Percentiles rank a stretch among this genome's conserved stretches.
Conservation (phyloP, 1,140 invertebrate species). For the Zaprionus ornatus region DNA sequence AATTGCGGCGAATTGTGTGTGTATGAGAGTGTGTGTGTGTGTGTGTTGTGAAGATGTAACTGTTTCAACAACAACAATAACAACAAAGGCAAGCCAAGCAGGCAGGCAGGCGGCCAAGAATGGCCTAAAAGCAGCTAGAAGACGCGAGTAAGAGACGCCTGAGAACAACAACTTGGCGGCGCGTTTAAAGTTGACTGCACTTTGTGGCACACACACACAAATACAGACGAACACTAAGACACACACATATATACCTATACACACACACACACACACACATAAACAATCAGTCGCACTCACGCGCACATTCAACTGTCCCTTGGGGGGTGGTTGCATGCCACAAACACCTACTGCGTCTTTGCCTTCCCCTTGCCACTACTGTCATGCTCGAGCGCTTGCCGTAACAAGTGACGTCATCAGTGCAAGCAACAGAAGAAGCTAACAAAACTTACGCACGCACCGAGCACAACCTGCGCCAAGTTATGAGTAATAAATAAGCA, state of each 20-base stretch:
- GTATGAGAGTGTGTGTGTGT: too few species aligned
- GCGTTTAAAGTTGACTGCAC: constrained; percentile 40
- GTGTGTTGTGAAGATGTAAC: constrained; percentile 13
- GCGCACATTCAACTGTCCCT: constrained; percentile 21
- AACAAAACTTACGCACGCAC: neutral
- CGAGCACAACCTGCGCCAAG: neutral
- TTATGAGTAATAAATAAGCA: constrained; percentile 34
- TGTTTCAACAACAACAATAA: neutral
- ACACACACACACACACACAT: neutral
- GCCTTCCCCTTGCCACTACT: neutral
- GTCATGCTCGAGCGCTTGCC: constrained; percentile 15
- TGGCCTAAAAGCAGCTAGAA: constrained; percentile 1
- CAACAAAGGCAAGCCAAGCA: neutral
- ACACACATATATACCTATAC: neutral
- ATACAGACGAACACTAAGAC: neutral
- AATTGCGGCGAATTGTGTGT: constrained; percentile 10
- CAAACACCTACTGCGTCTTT: constrained; percentile 22
- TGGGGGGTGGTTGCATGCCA: constrained; percentile 27
- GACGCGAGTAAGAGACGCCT: neutral
- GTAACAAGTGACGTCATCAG: constrained; percentile 33
- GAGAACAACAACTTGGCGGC: neutral
- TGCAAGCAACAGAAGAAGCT: constrained; percentile 35
- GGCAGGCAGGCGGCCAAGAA: constrained; percentile 8
- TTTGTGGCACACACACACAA: constrained; percentile 25
- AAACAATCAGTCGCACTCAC: neutral